These are phyloP conservation scores for Otocyon megalotis DNA, from an alignment of 2,113 vertebrate species.

Conservation along the genomic window DNA sequence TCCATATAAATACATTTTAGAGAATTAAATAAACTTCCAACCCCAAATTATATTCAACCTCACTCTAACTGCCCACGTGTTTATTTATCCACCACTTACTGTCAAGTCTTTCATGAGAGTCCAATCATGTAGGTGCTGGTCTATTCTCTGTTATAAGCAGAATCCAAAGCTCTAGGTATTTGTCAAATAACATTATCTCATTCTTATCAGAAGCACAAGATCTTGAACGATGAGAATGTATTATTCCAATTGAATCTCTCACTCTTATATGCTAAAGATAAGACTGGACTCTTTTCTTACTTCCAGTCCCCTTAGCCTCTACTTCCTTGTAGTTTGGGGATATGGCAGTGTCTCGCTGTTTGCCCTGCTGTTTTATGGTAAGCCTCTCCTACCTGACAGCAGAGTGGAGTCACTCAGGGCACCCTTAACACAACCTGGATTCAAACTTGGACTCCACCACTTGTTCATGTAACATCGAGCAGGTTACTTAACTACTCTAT, in stretches of 20 bases:
- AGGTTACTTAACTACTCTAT: not conserved
- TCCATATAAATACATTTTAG: not conserved
- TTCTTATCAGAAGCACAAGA: not conserved
- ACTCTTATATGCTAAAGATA: not conserved
- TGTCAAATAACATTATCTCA: not conserved
- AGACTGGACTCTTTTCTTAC: not conserved
- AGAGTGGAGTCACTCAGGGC: not conserved
- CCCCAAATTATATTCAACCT: not conserved
- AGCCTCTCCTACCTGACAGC: not conserved
- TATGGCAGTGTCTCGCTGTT: rapidly evolving
- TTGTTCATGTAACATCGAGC: not conserved
- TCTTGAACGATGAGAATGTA: not conserved
- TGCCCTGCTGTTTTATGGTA: not conserved
- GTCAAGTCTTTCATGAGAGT: constrained; percentile 3
- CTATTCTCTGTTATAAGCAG: not conserved
- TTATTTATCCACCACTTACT: not conserved
- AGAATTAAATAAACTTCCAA: constrained; percentile 9
- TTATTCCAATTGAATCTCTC: not conserved
- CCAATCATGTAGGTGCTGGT: not conserved
- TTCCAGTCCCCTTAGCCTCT: not conserved
- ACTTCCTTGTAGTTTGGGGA: not conserved
- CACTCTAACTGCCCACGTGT: not conserved
- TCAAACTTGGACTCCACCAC: not conserved
- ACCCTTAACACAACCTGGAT: not conserved
- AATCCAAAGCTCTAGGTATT: not conserved